phyloP scores from a whole-genome alignment of 2,797 vertebrate genomes.

The Clarias fuscus region DNA sequence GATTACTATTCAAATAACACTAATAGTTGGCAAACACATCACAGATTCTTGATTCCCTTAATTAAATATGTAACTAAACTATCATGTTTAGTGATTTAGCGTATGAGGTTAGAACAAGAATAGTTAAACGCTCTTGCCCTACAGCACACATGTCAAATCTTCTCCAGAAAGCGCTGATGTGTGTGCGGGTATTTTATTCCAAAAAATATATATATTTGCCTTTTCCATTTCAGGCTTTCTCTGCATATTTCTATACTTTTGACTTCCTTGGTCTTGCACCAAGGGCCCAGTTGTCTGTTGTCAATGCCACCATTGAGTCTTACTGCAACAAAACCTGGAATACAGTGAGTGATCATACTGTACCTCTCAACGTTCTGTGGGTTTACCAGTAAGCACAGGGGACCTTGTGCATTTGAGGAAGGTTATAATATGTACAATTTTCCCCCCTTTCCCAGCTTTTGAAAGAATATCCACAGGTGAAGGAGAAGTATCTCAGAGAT shows the following conservation, averaged over 20 bases:
- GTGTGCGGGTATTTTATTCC: no score
- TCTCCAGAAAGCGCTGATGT: no score
- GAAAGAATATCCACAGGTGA: conserved; percentile 48
- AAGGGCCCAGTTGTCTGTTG: conserved; percentile 47
- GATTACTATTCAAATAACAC: background rate
- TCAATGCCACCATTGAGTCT: conserved; percentile 53
- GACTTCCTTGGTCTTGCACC: conserved; percentile 62
- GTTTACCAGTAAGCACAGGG: background rate
- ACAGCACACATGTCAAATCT: background rate
- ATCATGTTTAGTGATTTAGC: background rate
- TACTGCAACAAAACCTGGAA: conserved; percentile 60
- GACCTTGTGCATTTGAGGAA: background rate
- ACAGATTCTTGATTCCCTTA: background rate
- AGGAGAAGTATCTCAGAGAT: conserved; percentile 60
- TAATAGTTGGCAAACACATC: background rate
- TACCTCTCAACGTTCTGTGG: no score
- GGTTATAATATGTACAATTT: background rate
- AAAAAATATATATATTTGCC: background rate
- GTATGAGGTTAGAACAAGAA: background rate
- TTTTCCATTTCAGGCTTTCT: conserved; percentile 58
- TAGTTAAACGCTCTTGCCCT: background rate
- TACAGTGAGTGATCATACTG: conserved; percentile 54
- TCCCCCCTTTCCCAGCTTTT: conserved; percentile 28
- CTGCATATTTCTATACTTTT: conserved; percentile 64
- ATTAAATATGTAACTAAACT: background rate